Evolutionary conservation across 2,113 vertebrate genomes (phyloP).

Genomic region (Falcunculus frontatus): DNA sequence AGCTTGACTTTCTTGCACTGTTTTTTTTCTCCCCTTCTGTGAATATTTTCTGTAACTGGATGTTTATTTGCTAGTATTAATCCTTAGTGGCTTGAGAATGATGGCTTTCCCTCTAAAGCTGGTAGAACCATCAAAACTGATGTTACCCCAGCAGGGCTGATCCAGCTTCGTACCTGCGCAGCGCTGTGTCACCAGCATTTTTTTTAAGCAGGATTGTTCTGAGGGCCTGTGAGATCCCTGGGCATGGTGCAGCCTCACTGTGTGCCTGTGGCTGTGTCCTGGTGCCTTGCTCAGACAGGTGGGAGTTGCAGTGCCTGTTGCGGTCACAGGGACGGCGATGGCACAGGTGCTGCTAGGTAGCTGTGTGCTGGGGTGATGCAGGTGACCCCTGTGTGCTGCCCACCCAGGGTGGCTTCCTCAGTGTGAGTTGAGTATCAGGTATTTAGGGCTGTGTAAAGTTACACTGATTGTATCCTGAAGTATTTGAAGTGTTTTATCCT

Average conservation of each 20-base stretch:
- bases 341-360: rapidly evolving
- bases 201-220: background rate
- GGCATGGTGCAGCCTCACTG: rapidly evolving
- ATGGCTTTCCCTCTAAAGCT: background rate
- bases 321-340: rapidly evolving
- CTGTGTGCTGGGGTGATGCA: rapidly evolving
- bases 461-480: background rate
- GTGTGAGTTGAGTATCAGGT: too few species aligned
- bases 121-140: background rate
- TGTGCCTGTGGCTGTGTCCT: rapidly evolving
- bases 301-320: rapidly evolving
- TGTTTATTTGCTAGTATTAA: background rate
- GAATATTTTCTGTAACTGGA: background rate
- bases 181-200: rapidly evolving
- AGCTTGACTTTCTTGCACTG: background rate
- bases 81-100: background rate
- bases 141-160: rapidly evolving
- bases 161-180: background rate
- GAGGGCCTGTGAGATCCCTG: background rate
- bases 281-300: rapidly evolving
- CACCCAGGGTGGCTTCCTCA: background rate
- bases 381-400: background rate
- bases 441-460: rapidly evolving
- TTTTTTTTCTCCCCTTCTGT: rapidly evolving
- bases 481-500: background rate